phyloP scores from a whole-genome alignment of 2,888 invertebrate genomes.

The Scotopteryx bipunctaria region DNA sequence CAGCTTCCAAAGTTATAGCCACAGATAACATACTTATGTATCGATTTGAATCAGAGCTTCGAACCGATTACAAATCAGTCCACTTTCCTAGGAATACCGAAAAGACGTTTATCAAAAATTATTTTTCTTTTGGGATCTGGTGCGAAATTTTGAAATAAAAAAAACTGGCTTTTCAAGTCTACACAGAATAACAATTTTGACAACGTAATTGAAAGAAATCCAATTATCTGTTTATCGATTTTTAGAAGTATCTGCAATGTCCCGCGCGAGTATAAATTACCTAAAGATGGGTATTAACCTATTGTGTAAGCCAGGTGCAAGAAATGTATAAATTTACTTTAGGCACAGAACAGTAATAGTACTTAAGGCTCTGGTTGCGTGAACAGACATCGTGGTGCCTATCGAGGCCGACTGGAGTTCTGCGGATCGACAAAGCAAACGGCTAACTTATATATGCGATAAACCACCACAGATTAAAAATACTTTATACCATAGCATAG shows the following conservation, averaged over 20 bases:
- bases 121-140: no score
- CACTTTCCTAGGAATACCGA: no score
- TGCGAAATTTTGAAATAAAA: background rate
- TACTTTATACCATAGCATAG: slow-evolving; percentile 28
- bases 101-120: no score
- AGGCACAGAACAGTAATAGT: no score
- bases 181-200: background rate
- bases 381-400: slow-evolving; percentile 55
- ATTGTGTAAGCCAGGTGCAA: slow-evolving; percentile 31
- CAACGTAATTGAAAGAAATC: slow-evolving; percentile 1
- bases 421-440: slow-evolving; percentile 48
- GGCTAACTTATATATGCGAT: slow-evolving; percentile 45
- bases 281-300: slow-evolving; percentile 32
- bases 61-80: no score
- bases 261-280: slow-evolving; percentile 32
- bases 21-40: no score
- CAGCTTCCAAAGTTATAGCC: no score
- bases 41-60: no score
- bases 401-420: slow-evolving; percentile 38
- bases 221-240: slow-evolving; percentile 31
- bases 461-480: slow-evolving; percentile 53
- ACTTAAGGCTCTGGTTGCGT: slow-evolving; percentile 38
- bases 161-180: background rate
- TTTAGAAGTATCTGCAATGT: slow-evolving; percentile 35
- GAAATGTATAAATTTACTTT: no score